A percentile compares a stretch with the other conserved stretches of the same genome.
These are phyloP conservation scores for Ennomos erosarius DNA, from an alignment of 2,888 invertebrate species.

Conservation along the genomic window DNA sequence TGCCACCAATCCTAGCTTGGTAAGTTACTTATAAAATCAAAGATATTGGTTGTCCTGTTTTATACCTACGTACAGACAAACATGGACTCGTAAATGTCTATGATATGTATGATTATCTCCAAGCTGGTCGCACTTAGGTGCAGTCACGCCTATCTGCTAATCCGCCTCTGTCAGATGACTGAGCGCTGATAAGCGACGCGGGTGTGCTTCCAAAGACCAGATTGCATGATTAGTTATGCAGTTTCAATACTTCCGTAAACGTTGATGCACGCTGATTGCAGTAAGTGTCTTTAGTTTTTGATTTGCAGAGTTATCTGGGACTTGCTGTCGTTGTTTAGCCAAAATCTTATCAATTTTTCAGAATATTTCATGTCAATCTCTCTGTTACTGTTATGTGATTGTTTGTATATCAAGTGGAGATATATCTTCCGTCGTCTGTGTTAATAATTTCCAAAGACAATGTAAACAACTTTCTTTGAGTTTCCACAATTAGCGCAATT, in stretches of 20 bases:
- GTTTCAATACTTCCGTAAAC: slow-evolving; percentile 36
- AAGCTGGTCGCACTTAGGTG: slow-evolving; percentile 4
- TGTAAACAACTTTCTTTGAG: slow-evolving; percentile 40
- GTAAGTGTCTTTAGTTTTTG: neutral
- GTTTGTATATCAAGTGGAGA: too few relatives aligned
- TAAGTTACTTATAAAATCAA: too few relatives aligned
- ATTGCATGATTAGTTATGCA: slow-evolving; percentile 39
- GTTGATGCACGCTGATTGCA: slow-evolving; percentile 27
- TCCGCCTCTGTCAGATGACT: slow-evolving; percentile 31
- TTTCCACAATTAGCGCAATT: slow-evolving; percentile 73
- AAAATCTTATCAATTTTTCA: too few relatives aligned
- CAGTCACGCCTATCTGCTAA: slow-evolving; percentile 12
- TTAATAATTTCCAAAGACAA: slow-evolving; percentile 25
- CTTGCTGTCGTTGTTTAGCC: too few relatives aligned
- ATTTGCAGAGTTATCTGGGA: too few relatives aligned
- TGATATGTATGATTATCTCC: too few relatives aligned
- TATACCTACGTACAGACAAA: neutral
- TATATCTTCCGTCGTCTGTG: neutral
- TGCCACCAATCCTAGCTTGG: too few relatives aligned
- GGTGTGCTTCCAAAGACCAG: slow-evolving; percentile 28
- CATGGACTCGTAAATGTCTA: neutral
- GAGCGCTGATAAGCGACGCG: slow-evolving; percentile 31
- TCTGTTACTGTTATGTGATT: too few relatives aligned
- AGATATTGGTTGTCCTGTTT: too few relatives aligned
- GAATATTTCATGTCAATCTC: too few relatives aligned